Base-by-base conservation (phyloP, 2,888 invertebrate species). In the Boloria selene region DNA sequence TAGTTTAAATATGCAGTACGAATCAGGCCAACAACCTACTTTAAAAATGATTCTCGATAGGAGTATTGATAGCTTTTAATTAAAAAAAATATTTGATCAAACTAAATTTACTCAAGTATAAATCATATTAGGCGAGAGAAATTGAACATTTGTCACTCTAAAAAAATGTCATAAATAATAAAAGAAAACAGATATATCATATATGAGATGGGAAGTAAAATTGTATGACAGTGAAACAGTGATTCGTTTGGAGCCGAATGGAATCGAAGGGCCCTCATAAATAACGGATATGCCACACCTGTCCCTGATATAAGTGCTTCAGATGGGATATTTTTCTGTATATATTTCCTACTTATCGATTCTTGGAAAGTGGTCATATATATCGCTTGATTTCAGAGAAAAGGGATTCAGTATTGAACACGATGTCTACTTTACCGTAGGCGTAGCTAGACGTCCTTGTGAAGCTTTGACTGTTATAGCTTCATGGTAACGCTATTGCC, bases 281-380 rank as follows among this genome's bases (percentile, higher is more conserved):
- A 86, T 86, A 80, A 81, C 73, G 74, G 70, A 77, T 75, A 77
- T 75, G 77, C 73, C 82, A 76, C 82, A 85, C 85, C 85, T 85
- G 84, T 81, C 82, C 77, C 75, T 68, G 72, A 72, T 72, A 76
- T 76, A 76, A 77, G 65, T 70, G 72, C 69, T 75, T 76, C 77
- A 73, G 74, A 76, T 75, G 74, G 75, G 75, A 79, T 77, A 78
- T 77, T 77, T 71, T 76, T 70, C 71, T 72, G 70, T 74, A 76
- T 75, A 72, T 75, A 73, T 64, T 64, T 67, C 54, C 55, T 66
- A 58, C 61, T 66, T 69, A 66, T 66, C 63, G 66, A 66, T 68
- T 56, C 44, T 51, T 50, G 50, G 54, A 50, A 65, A 68, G 63
- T 47, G 62, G 59, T 60, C 47, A 26, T 45, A 60, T 26, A 63